Evolutionary conservation across 2,797 vertebrate genomes (phyloP).

Genomic region (Etheostoma nigrum): DNA sequence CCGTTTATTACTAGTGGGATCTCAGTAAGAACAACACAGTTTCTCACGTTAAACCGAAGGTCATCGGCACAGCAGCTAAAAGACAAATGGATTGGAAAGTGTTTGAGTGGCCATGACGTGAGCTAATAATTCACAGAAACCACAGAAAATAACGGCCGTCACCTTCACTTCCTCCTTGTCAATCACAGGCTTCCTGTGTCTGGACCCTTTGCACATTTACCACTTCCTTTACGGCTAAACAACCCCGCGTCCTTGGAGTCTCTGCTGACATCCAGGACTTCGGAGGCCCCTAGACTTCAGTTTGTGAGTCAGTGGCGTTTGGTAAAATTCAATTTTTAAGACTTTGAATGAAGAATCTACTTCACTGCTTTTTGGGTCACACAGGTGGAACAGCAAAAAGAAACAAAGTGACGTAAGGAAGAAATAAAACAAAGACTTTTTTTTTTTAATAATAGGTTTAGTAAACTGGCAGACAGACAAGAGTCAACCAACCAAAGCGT

Average conservation of each 20-base stretch:
- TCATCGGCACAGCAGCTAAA: neutral
- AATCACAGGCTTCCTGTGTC: slow-evolving; percentile 18
- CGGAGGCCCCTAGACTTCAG: neutral
- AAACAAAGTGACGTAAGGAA: neutral
- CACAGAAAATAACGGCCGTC: slow-evolving; percentile 1
- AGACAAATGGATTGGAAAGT: neutral
- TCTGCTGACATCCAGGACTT: neutral
- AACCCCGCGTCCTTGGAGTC: neutral
- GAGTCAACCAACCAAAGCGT: slow-evolving; percentile 32
- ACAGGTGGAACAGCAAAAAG: neutral
- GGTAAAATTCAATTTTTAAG: neutral
- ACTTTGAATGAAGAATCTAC: neutral
- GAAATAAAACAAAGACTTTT: neutral
- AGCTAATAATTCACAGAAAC: neutral
- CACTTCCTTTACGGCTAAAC: neutral
- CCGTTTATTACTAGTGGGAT: neutral
- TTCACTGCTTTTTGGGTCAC: neutral
- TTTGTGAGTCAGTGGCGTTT: neutral
- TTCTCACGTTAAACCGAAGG: neutral
- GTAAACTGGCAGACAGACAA: slow-evolving; percentile 13
- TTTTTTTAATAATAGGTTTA: neutral
- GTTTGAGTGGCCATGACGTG: neutral
- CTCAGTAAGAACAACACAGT: neutral
- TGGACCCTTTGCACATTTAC: neutral
- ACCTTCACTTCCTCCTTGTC: slow-evolving; percentile 23